phyloP scores from a whole-genome alignment of 2,113 vertebrate species.

The Hypocryptadius cinnamomeus region DNA sequence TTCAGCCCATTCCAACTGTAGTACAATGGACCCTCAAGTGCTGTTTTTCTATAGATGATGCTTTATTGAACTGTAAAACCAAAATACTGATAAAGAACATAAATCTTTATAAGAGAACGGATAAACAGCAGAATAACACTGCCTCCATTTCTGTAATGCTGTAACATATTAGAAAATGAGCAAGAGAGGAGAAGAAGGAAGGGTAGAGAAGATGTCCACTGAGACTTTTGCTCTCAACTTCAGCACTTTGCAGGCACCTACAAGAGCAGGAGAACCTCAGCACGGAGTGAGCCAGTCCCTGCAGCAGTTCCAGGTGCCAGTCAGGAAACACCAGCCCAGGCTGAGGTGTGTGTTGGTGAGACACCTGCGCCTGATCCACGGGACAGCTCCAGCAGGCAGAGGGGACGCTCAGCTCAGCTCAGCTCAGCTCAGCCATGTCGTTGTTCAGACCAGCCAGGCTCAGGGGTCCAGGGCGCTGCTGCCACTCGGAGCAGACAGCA shows the following conservation, averaged over 20 bases:
- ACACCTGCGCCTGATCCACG: too few species aligned
- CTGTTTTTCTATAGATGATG: neutral
- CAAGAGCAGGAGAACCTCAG: neutral
- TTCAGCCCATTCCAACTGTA: neutral
- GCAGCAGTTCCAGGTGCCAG: neutral
- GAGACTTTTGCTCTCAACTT: neutral
- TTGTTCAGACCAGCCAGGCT: too few species aligned
- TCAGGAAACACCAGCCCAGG: neutral
- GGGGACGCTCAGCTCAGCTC: neutral
- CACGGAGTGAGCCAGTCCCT: neutral
- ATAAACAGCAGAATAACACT: neutral
- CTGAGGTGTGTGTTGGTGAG: neutral
- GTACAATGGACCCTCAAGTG: neutral
- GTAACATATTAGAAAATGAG: neutral
- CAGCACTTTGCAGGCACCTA: neutral
- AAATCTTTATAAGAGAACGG: neutral
- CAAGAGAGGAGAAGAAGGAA: neutral
- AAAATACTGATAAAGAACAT: neutral
- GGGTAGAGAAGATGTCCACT: neutral
- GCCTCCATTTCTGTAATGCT: neutral
- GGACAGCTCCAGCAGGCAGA: neutral
- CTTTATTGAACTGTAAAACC: neutral
- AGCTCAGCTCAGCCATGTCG: neutral
- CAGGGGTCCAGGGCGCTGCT: neutral
- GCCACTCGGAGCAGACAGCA: neutral